Percentiles rank a stretch among this genome's conserved stretches.
phyloP scores from a whole-genome alignment of 2,113 vertebrate species.

The Craseonycteris thonglongyai region DNA sequence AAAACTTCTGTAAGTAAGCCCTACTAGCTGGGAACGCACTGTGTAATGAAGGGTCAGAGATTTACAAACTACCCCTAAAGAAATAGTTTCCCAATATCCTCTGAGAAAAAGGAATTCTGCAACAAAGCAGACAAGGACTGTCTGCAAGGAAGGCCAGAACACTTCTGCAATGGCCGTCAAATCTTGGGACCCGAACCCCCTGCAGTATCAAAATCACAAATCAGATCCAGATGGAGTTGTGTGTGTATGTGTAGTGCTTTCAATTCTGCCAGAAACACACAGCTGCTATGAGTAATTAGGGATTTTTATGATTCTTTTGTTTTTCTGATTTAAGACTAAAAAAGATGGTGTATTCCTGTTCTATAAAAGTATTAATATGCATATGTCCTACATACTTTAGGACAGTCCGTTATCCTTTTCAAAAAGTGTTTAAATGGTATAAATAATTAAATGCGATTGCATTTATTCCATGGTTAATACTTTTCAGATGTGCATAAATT shows the following conservation, averaged over 20 bases:
- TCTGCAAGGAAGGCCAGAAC: neutral
- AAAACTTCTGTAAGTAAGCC: neutral
- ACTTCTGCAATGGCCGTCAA: neutral
- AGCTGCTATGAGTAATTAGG: neutral
- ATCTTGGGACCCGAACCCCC: neutral
- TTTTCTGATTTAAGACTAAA: neutral
- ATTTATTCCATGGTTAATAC: constrained; percentile 7
- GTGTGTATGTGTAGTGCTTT: neutral
- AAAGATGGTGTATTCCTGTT: neutral
- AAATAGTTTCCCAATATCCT: neutral
- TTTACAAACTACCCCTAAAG: neutral
- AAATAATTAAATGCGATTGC: neutral
- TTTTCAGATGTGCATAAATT: constrained; percentile 30
- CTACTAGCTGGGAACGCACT: neutral
- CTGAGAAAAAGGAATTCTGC: neutral
- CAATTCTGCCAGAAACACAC: neutral
- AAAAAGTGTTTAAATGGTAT: neutral
- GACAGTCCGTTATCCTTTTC: constrained; percentile 8
- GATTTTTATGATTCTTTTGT: neutral
- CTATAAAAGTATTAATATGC: constrained; percentile 2
- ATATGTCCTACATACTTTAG: neutral
- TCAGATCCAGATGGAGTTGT: neutral
- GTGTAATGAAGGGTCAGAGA: neutral
- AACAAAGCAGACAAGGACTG: neutral
- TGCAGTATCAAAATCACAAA: neutral